Percentiles rank a stretch among this genome's conserved stretches.
Conservation (phyloP, 1,140 invertebrate genomes). For the Capitella teleta region DNA sequence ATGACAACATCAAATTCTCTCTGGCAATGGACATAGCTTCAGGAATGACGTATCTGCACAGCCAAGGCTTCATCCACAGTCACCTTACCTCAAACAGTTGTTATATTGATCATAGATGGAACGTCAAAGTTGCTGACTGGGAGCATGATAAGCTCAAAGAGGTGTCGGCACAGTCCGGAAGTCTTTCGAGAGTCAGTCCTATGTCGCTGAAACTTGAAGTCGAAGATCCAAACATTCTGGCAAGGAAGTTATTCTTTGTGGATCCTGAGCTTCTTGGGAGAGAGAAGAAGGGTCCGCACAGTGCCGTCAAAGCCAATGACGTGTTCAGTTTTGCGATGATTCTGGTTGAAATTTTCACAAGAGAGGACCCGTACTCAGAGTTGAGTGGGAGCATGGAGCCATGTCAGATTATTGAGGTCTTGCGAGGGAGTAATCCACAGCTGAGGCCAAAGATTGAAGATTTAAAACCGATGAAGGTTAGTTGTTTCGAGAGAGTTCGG, state of each 20-base stretch:
- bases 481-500: no score
- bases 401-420: neutral
- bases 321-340: neutral
- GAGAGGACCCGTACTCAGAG: slow-evolving; percentile 4
- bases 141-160: no score
- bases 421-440: neutral
- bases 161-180: no score
- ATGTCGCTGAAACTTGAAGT: no score
- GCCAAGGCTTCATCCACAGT: slow-evolving; percentile 2
- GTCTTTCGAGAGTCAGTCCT: no score
- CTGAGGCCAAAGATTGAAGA: no score
- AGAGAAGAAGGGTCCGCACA: no score
- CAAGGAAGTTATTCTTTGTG: neutral
- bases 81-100: neutral
- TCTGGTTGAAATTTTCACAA: slow-evolving; percentile 5
- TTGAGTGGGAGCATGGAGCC: neutral
- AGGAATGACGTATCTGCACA: slow-evolving; percentile 3
- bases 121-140: slow-evolving; percentile 8
- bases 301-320: no score
- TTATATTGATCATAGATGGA: slow-evolving; percentile 5
- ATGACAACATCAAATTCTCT: slow-evolving; percentile 20
- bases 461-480: no score
- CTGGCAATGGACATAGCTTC: slow-evolving; percentile 3
- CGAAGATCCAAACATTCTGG: neutral
- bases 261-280: no score